Percentiles rank a stretch among this genome's conserved stretches.
phyloP scores from a whole-genome alignment of 2,888 invertebrate species.

The Scaptomyza parva region DNA sequence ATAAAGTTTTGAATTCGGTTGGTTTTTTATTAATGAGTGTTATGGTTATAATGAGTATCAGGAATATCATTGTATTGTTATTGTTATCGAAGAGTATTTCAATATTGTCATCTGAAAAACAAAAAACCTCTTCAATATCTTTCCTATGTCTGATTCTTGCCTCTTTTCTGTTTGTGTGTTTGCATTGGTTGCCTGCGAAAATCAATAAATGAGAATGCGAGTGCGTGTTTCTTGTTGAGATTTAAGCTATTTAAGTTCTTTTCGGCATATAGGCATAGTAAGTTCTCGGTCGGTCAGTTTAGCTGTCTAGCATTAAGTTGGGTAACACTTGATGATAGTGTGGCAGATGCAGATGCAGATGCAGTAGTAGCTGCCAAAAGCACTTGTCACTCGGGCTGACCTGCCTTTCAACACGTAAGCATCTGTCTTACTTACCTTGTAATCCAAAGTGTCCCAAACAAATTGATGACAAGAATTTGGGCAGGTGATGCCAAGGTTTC shows the following conservation, averaged over 20 bases:
- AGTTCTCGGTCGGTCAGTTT: conserved; percentile 8
- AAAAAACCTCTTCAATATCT: background rate
- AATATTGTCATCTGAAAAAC: background rate
- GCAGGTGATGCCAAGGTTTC: conserved; percentile 17
- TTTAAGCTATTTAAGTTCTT: conserved; percentile 62
- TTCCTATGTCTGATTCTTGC: conserved; percentile 8
- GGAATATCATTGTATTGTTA: background rate
- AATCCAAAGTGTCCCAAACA: conserved; percentile 43
- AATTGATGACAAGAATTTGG: conserved; percentile 10
- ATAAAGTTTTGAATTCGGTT: too few species aligned
- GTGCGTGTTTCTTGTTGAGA: conserved; percentile 12
- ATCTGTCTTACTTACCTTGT: conserved; percentile 52
- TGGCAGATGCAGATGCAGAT: too few species aligned
- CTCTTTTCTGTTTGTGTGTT: conserved; percentile 22
- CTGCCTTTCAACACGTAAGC: conserved; percentile 66
- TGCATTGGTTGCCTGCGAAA: conserved; percentile 48
- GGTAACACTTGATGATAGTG: conserved; percentile 14
- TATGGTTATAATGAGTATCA: too few species aligned
- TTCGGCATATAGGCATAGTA: conserved; percentile 26
- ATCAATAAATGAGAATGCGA: conserved; percentile 60
- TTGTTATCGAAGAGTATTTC: conserved; percentile 4
- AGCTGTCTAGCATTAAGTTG: conserved; percentile 26
- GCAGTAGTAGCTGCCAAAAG: conserved; percentile 45
- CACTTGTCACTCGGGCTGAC: conserved; percentile 55
- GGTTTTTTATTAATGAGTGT: too few species aligned